Evolutionary conservation across 1,140 invertebrate species (phyloP).

Genomic region (Drosophila ercepeae): DNA sequence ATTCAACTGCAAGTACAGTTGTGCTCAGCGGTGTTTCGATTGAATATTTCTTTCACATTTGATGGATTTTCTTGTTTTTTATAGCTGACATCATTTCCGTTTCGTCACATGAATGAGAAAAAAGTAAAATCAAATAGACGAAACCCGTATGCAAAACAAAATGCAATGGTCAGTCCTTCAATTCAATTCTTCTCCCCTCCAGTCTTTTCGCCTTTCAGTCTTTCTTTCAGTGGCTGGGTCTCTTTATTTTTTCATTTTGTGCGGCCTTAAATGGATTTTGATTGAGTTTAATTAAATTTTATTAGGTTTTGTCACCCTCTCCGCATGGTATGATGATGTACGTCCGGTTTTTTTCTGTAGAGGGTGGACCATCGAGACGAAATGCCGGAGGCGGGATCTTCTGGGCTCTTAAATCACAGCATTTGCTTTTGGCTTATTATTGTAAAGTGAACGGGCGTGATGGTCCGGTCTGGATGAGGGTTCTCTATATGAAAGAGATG

Average conservation of each 20-base stretch:
- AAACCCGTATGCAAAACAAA: slow-evolving; percentile 15
- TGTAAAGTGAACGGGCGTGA: slow-evolving; percentile 44
- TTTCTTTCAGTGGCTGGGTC: slow-evolving; percentile 16
- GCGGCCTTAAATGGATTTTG: slow-evolving; percentile 78
- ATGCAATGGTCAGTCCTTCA: slow-evolving; percentile 26
- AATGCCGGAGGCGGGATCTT: background rate
- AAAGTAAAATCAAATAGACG: slow-evolving; percentile 37
- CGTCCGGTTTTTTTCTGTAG: slow-evolving; percentile 48
- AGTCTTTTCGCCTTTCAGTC: background rate
- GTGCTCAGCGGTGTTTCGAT: slow-evolving; percentile 38
- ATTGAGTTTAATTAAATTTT: slow-evolving; percentile 83
- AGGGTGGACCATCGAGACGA: background rate
- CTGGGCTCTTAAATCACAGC: slow-evolving; percentile 63
- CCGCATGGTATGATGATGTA: slow-evolving; percentile 48
- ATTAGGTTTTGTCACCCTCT: slow-evolving; percentile 81
- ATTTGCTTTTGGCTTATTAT: slow-evolving; percentile 69
- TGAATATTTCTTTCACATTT: slow-evolving; percentile 1
- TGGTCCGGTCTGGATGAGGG: slow-evolving; percentile 38
- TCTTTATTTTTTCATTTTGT: slow-evolving; percentile 41
- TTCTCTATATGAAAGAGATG: slow-evolving; percentile 6
- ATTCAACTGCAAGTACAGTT: background rate
- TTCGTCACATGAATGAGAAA: slow-evolving; percentile 6
- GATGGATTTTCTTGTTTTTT: slow-evolving; percentile 9
- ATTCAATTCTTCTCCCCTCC: slow-evolving; percentile 2
- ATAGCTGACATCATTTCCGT: slow-evolving; percentile 51